phyloP scores from a whole-genome alignment of 2,113 vertebrate genomes.

The Strix uralensis region DNA sequence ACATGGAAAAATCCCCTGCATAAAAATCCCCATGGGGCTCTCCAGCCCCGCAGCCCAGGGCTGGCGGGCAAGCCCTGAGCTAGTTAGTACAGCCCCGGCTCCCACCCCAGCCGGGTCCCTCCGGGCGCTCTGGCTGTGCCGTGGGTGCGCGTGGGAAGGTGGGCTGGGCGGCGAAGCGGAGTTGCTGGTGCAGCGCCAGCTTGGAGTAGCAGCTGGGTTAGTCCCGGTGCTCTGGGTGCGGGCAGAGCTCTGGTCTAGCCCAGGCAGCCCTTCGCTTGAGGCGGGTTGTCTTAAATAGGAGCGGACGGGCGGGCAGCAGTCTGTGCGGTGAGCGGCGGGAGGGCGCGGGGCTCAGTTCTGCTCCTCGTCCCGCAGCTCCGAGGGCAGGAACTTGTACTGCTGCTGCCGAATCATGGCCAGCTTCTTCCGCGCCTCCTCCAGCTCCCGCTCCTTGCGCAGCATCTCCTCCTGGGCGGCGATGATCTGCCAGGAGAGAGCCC shows the following conservation, averaged over 20 bases:
- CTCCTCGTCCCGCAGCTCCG: constrained; percentile 90
- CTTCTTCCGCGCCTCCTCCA: constrained; percentile 93
- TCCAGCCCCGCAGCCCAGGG: background rate
- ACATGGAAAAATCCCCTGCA: constrained; percentile 52
- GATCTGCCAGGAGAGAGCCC: constrained; percentile 76
- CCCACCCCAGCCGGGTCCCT: constrained; percentile 7
- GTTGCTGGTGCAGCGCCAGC: constrained; percentile 36
- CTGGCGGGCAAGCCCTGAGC: background rate
- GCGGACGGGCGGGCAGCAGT: constrained; percentile 12
- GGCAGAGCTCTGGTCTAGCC: constrained; percentile 22
- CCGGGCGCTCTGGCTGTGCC: background rate
- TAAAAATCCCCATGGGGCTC: background rate
- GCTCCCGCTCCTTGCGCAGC: constrained; percentile 93
- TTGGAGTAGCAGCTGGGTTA: constrained; percentile 7
- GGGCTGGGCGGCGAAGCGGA: background rate
- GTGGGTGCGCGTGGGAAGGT: background rate
- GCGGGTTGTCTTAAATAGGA: background rate
- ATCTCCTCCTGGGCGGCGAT: constrained; percentile 98
- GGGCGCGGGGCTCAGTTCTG: constrained; percentile 63
- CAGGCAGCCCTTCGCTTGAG: background rate
- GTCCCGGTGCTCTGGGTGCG: background rate
- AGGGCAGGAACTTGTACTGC: constrained; percentile 97
- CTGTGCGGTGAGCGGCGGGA: background rate
- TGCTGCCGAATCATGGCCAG: constrained; percentile 95
- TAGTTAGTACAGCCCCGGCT: background rate